Evolutionary conservation across 2,888 invertebrate genomes (phyloP).

Genomic region (Diogma glabrata): DNA sequence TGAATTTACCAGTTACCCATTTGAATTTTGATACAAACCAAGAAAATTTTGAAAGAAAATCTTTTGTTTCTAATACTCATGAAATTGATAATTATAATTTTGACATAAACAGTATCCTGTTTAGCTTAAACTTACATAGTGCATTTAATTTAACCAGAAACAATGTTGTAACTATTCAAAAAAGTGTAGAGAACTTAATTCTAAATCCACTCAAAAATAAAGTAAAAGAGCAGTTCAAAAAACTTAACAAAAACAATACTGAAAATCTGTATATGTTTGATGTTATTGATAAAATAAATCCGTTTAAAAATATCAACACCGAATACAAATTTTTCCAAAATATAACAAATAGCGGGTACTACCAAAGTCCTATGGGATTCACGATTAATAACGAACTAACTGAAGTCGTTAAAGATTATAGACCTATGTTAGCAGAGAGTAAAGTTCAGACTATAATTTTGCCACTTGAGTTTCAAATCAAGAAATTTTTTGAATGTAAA

Average conservation of each 20-base stretch:
- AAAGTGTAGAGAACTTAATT: too few species aligned
- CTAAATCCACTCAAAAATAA: too few species aligned
- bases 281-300: background rate
- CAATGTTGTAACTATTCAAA: too few species aligned
- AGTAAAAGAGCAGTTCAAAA: too few species aligned
- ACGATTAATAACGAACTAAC: conserved; percentile 3
- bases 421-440: background rate
- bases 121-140: too few species aligned
- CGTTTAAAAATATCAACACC: background rate
- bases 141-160: too few species aligned
- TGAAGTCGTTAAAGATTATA: background rate
- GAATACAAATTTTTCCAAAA: background rate
- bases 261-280: background rate
- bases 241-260: background rate
- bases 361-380: background rate
- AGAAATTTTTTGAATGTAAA: background rate
- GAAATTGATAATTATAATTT: too few species aligned
- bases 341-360: background rate
- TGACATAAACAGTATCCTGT: too few species aligned
- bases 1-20: too few species aligned
- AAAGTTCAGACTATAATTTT: background rate
- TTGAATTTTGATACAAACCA: too few species aligned
- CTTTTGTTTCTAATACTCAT: too few species aligned
- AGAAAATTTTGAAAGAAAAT: too few species aligned
- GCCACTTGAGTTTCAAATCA: background rate